Base-by-base conservation (phyloP, 2,797 vertebrate genomes). In the Pseudomugil tenellus region DNA sequence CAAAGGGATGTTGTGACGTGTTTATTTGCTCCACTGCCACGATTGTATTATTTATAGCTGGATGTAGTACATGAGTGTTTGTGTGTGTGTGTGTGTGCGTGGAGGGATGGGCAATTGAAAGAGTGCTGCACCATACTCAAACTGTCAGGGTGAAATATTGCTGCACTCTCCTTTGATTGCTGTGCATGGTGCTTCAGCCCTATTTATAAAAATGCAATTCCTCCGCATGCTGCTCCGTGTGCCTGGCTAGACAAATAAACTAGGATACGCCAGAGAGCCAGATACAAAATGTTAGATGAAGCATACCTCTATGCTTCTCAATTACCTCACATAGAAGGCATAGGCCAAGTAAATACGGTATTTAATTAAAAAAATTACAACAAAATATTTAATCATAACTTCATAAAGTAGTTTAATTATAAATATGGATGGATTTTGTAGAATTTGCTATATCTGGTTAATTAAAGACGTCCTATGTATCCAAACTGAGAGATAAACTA, bases 191-290 rank as follows among this genome's bases (percentile, higher is more conserved):
- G 81, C 88, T 78, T 83, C 76, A 57, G 78, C 64, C 66, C 86
- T 84, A 86, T 91, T 93, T 90, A 93, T 93, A 92, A 92, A 93
- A 92, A 91, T 85, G 84, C 90, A 92, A 81, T 89, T 85, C 82
- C 77, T n/a, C n/a, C n/a, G n/a, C n/a, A 77, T 73, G 83, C 87
- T 87, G 82, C 83, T 81, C 70, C 64, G 37, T 73, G 41, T 68
- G 75, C 58, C 52, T 35, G 70, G 71, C 75, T 65, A 76, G 66
- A 84, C 63, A 49, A 78, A 88, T 86, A 83, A 89, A 82, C 75
- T 49, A 74, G 23, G 31, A 41, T 32, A 48, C 53, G 46, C 19
- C 65, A 71, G 56, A 72, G 61, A 72, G 70, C 70, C 75, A 82
- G 79, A 85, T 87, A 80, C 84, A 84, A 70, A 73, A 72, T 56